Percentiles rank a stretch among this genome's conserved stretches.
These are phyloP conservation scores for Agelas oroides DNA, from an alignment of 37 sponge, comb jelly and placozoan genomes.

Conservation along the genomic window DNA sequence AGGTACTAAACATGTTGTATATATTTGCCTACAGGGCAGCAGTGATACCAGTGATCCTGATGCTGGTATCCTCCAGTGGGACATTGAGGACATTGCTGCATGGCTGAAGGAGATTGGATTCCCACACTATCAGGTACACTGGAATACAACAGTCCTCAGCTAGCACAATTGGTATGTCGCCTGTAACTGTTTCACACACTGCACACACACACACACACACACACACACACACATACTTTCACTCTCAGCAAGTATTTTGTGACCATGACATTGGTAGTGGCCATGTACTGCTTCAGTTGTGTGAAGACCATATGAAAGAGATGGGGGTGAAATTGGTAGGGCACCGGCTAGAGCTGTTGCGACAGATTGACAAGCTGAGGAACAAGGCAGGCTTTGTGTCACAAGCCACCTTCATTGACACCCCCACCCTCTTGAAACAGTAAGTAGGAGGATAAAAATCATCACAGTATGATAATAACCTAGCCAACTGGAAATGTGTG, in stretches of 20 bases:
- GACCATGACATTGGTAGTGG: conserved; percentile 69
- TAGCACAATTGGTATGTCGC: too few species aligned
- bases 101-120: conserved; percentile 52
- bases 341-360: conserved; percentile 56
- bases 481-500: too few species aligned
- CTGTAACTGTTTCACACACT: too few species aligned
- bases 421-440: conserved; percentile 45
- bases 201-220: too few species aligned
- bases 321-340: conserved; percentile 74
- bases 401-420: conserved; percentile 19
- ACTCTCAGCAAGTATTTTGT: conserved; percentile 8
- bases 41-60: too few species aligned
- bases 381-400: conserved; percentile 42
- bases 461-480: too few species aligned
- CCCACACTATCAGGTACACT: conserved; percentile 7
- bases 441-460: conserved; percentile 16
- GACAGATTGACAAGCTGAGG: conserved; percentile 53
- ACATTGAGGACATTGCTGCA: conserved; percentile 3
- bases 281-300: conserved; percentile 37
- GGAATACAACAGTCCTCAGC: too few species aligned
- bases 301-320: conserved; percentile 79
- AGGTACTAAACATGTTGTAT: too few species aligned
- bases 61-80: conserved; percentile 23
- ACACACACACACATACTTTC: too few species aligned
- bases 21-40: too few species aligned